These are phyloP conservation scores for Alauda arvensis DNA, from an alignment of 2,797 vertebrate genomes.

Conservation along the genomic window DNA sequence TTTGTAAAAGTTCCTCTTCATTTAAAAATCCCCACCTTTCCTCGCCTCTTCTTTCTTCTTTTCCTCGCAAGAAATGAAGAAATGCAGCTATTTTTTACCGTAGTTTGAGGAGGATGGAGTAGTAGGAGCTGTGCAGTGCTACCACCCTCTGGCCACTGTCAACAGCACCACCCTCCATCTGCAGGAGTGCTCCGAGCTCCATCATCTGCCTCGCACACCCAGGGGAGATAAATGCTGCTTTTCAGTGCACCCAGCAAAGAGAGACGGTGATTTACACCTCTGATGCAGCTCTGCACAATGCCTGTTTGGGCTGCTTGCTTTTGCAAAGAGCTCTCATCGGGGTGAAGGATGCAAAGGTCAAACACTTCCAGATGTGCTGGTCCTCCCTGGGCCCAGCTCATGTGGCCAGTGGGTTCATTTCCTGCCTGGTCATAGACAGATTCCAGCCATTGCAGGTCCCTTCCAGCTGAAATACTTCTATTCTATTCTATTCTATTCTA, in stretches of 20 bases:
- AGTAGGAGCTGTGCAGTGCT: constrained; percentile 8
- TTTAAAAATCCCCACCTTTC: not conserved
- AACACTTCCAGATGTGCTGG: not conserved
- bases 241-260: not conserved
- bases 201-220: rapidly evolving
- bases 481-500: not conserved
- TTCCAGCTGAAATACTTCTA: not conserved
- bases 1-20: not conserved
- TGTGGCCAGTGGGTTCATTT: not conserved
- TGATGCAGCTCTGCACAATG: not conserved
- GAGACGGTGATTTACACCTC: not conserved
- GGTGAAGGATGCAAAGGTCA: not conserved
- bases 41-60: not conserved
- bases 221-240: not conserved
- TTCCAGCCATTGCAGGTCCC: not conserved
- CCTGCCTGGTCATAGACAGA: not conserved
- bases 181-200: not conserved
- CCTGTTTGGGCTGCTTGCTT: not conserved
- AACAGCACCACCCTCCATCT: not conserved
- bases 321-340: not conserved
- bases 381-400: rapidly evolving
- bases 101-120: not conserved
- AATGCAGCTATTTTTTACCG: not conserved
- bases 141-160: constrained; percentile 31
- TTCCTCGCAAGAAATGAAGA: not conserved